Base-by-base conservation (phyloP, 2,888 invertebrate species). In the Polydesmus complanatus region DNA sequence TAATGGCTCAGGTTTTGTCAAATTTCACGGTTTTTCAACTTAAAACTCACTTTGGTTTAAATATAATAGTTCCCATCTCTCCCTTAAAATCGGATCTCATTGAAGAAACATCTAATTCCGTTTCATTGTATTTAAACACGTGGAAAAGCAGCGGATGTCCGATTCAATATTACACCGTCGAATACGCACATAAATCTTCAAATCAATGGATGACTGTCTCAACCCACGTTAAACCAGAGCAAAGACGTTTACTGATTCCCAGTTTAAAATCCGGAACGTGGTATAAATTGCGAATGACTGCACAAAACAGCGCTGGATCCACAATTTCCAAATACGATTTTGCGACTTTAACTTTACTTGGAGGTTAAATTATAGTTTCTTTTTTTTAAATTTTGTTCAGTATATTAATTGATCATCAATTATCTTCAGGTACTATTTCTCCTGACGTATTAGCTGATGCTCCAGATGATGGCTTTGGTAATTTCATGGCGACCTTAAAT, bases 171-270 rank as follows among this genome's bases (percentile, higher is more conserved):
- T 59, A 37, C 19, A 51, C 54, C n/a, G 2, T 59, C 19, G 59
- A 59, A 37, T 59, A 59, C 27, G 50, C 49, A n/a, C 14, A 11
- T 3, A 54, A 54, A 25, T 11, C n/a, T 23, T 25, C 23, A 11
- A 54, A 54, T n/a, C 18, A 37, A 26, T 60, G 60, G 60, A 27
- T 25, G 5, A 23, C 27, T 25, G 22, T 63, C 64, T 27, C 68
- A 72, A 72, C 67, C 37, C 72, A 73, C 21, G 68, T 72, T 47
- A 68, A 67, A 66, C 71, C 73, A 3, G 65, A 70, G 19, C 70
- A 71, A 60, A 70, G 68, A 60, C 64, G 68, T 64, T 65, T 72
- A 2, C 58, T 73, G 51, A 62, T 68, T 3, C 65, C 69, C 11
- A 72, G 73, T 63, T 67, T 69, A 3, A 72, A 72, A 3, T 53